A percentile compares a stretch with the other conserved stretches of the same genome.
These are phyloP conservation scores for Coregonus ussuriensis DNA, from an alignment of 2,797 vertebrate genomes.

Conservation along the genomic window DNA sequence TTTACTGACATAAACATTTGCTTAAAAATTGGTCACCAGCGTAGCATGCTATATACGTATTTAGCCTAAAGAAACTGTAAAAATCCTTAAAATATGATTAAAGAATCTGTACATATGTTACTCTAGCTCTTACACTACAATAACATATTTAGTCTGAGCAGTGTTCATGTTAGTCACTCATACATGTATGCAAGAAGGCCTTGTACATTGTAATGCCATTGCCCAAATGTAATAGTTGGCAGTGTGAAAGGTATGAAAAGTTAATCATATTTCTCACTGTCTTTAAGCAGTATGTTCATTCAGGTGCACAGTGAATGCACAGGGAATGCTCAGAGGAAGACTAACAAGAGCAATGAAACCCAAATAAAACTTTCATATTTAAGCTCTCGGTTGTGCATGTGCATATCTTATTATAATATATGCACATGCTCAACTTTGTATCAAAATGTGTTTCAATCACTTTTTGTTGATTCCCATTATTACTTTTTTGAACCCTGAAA, in stretches of 20 bases:
- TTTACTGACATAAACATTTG: constrained; percentile 43
- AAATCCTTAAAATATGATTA: no score
- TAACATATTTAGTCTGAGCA: no score
- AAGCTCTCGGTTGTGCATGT: no score
- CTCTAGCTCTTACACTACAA: no score
- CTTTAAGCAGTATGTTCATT: constrained; percentile 62
- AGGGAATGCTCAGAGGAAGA: background rate
- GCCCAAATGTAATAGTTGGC: constrained; percentile 28
- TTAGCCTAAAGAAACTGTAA: no score
- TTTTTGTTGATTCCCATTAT: no score
- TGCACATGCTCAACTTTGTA: no score
- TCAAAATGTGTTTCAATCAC: no score
- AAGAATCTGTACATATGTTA: no score
- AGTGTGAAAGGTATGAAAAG: constrained; percentile 65
- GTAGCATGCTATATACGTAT: no score
- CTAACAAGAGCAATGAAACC: constrained; percentile 5
- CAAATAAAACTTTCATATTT: constrained; percentile 5
- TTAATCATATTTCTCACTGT: constrained; percentile 54
- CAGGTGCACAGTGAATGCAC: constrained; percentile 38
- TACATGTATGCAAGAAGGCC: background rate
- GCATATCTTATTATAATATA: no score
- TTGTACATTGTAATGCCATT: background rate
- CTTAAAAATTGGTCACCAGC: constrained; percentile 40
- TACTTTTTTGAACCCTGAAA: no score
- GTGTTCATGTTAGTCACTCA: background rate